Evolutionary conservation across 2,797 vertebrate species (phyloP).

Genomic region (Microchirus variegatus): DNA sequence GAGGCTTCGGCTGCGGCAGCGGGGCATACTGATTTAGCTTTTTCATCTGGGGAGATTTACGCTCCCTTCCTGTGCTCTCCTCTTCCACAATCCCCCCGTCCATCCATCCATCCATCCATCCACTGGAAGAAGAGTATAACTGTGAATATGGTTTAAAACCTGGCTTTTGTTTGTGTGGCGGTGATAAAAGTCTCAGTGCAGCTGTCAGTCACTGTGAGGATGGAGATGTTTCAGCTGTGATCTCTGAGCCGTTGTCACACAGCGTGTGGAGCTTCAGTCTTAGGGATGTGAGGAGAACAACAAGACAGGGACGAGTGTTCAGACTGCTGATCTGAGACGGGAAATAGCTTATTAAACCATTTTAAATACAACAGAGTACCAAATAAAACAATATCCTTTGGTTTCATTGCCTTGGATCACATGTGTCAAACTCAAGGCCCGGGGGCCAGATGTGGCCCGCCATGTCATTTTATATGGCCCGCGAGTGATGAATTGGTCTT

Average conservation of each 20-base stretch:
- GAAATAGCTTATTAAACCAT: no score
- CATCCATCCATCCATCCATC: conserved; percentile 20
- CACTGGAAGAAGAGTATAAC: conserved; percentile 36
- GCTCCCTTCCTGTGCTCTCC: conserved; percentile 71
- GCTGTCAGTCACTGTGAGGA: conserved; percentile 60
- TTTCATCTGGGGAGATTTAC: conserved; percentile 94
- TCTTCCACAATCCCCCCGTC: conserved; percentile 22
- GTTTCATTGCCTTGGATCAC: no score
- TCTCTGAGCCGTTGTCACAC: conserved; percentile 39
- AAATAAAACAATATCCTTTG: no score
- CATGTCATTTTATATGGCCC: no score
- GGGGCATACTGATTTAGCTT: conserved; percentile 91
- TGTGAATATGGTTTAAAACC: conserved; percentile 50
- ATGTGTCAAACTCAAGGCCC: no score
- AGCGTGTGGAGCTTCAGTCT: conserved; percentile 49
- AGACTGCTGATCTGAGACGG: conserved; percentile 36
- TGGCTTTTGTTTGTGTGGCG: conserved; percentile 47
- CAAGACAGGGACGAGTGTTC: conserved; percentile 44
- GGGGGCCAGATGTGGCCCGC: no score
- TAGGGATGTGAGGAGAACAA: conserved; percentile 31
- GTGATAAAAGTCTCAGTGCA: conserved; percentile 87
- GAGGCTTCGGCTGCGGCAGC: conserved; percentile 86
- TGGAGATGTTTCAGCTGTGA: conserved; percentile 44
- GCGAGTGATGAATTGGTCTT: no score
- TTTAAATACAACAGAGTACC: no score